Percentiles rank a stretch among this genome's conserved stretches.
Evolutionary conservation across 2,888 invertebrate genomes (phyloP).

Genomic region (Linyphia triangularis): DNA sequence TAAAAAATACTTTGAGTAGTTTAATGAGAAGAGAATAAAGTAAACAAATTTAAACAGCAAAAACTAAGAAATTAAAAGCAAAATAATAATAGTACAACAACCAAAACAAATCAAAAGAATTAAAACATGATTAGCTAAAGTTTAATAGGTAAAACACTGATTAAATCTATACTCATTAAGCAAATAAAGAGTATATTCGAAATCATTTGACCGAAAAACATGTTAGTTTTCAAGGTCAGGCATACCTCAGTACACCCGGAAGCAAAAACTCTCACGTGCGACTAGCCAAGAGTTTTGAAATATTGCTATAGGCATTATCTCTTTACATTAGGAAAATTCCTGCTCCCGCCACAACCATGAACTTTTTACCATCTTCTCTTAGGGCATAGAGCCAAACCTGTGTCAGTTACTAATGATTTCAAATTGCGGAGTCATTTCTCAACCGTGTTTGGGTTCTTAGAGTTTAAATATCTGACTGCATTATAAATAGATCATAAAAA

Average conservation of each 20-base stretch:
- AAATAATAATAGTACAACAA: too few relatives aligned
- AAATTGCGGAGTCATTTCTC: neutral
- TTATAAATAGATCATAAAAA: too few relatives aligned
- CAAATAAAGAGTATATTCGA: neutral
- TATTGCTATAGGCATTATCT: neutral
- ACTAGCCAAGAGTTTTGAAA: slow-evolving; percentile 6
- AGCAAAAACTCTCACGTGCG: slow-evolving; percentile 27
- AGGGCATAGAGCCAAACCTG: slow-evolving; percentile 49
- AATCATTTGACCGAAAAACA: slow-evolving; percentile 65
- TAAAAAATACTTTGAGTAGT: too few relatives aligned
- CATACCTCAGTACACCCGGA: slow-evolving; percentile 53
- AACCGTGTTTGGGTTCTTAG: neutral
- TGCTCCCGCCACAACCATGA: slow-evolving; percentile 35
- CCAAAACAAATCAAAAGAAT: too few relatives aligned
- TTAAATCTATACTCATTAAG: too few relatives aligned
- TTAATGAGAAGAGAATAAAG: too few relatives aligned
- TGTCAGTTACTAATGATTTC: slow-evolving; percentile 20
- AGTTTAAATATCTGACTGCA: neutral
- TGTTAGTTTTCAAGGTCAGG: slow-evolving; percentile 56
- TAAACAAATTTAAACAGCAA: too few relatives aligned
- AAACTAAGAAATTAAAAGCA: too few relatives aligned
- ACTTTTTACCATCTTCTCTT: slow-evolving; percentile 15
- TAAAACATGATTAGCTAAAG: too few relatives aligned
- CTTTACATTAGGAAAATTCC: slow-evolving; percentile 19
- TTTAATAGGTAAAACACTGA: too few relatives aligned